Percentiles rank a stretch among this genome's conserved stretches.
Evolutionary conservation across 2,797 vertebrate species (phyloP).

Genomic region (Antrozous pallidus): DNA sequence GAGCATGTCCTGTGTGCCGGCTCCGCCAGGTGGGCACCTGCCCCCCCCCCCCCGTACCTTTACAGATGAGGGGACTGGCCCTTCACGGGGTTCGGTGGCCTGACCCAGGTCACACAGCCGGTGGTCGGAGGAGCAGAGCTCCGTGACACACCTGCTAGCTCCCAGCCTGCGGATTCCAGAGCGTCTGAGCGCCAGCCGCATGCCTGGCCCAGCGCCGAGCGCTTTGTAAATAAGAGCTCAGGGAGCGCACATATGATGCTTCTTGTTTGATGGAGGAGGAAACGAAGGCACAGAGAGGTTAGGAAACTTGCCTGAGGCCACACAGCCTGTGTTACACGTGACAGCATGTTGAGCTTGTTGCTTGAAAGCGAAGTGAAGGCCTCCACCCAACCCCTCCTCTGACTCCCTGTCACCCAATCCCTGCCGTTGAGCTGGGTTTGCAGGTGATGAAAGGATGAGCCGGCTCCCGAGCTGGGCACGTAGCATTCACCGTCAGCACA

Average conservation of each 20-base stretch:
- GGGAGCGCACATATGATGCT: neutral
- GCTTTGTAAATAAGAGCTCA: neutral
- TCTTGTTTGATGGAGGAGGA: neutral
- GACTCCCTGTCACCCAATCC: neutral
- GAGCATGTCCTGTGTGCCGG: neutral
- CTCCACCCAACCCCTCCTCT: neutral
- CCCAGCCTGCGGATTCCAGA: neutral
- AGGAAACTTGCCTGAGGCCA: neutral
- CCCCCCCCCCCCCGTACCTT: too few species aligned
- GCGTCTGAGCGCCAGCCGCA: neutral
- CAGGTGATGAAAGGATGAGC: neutral
- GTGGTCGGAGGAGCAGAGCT: neutral
- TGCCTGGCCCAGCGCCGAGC: rapidly evolving
- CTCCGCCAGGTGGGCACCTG: neutral
- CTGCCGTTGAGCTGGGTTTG: neutral
- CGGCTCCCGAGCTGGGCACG: rapidly evolving
- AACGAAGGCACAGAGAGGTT: neutral
- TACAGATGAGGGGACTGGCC: neutral
- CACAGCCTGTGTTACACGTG: neutral
- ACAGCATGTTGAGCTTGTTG: rapidly evolving
- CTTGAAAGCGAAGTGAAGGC: neutral
- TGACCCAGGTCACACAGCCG: too few species aligned
- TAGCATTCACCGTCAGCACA: too few species aligned
- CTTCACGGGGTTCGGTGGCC: neutral
- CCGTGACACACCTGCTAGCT: neutral